Percentiles rank a stretch among this genome's conserved stretches.
phyloP scores from a whole-genome alignment of 2,797 vertebrate genomes.

The Syncerus caffer region DNA sequence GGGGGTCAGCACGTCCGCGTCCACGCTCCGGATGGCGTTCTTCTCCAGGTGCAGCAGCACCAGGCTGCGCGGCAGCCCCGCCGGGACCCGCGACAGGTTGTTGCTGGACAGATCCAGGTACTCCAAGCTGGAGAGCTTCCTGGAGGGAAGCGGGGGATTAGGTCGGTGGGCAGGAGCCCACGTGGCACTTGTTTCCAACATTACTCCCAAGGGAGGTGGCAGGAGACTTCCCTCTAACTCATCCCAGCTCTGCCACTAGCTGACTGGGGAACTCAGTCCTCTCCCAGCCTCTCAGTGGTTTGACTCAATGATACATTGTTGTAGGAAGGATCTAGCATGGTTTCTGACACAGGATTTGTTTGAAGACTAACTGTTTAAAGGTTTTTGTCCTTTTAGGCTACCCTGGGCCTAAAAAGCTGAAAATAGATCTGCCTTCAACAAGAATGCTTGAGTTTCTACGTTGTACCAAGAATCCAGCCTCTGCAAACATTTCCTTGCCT shows the following conservation, averaged over 20 bases:
- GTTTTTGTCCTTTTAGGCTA: neutral
- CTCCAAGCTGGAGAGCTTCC: slow-evolving; percentile 92
- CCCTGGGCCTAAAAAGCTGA: neutral
- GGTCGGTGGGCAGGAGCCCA: neutral
- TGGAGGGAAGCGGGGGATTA: slow-evolving; percentile 31
- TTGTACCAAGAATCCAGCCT: neutral
- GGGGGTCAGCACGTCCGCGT: slow-evolving; percentile 88
- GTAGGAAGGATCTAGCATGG: neutral
- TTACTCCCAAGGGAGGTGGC: neutral
- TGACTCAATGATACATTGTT: neutral
- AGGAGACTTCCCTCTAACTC: neutral
- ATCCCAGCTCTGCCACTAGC: neutral
- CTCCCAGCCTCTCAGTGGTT: neutral
- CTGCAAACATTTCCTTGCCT: neutral
- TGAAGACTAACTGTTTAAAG: neutral
- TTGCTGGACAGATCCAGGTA: slow-evolving; percentile 98
- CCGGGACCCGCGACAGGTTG: slow-evolving; percentile 92
- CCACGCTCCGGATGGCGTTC: slow-evolving; percentile 91
- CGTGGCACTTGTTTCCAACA: neutral
- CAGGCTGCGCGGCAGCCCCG: slow-evolving; percentile 92
- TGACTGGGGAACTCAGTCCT: neutral
- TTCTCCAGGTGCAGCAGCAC: slow-evolving; percentile 96
- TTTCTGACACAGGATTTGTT: neutral
- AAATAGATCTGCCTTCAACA: neutral
- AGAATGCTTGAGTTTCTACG: neutral